phyloP scores from a whole-genome alignment of 2,113 vertebrate genomes.

The Spilogale gracilis region DNA sequence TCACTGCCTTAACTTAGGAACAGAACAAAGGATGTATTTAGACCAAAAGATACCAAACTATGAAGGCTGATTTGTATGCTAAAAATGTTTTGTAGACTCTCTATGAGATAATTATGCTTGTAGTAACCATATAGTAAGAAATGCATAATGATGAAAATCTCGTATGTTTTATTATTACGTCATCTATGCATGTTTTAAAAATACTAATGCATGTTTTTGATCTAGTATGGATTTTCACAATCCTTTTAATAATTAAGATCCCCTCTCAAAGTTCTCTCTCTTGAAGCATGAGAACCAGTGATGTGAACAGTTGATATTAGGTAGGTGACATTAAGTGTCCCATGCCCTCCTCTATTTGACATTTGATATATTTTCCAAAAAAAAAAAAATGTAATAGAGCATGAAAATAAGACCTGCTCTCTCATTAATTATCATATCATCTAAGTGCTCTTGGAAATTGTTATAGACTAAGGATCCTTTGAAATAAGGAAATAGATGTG shows the following conservation, averaged over 20 bases:
- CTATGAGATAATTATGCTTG: neutral
- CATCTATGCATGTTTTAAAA: neutral
- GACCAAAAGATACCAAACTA: neutral
- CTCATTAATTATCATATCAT: neutral
- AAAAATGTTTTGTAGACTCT: constrained; percentile 10
- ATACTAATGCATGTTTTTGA: neutral
- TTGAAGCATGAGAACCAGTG: neutral
- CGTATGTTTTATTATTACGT: neutral
- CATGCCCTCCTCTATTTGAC: neutral
- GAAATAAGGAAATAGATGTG: neutral
- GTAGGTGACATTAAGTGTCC: neutral
- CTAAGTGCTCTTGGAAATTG: neutral
- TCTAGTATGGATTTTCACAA: neutral
- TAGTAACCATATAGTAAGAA: neutral
- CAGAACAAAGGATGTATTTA: constrained; percentile 22
- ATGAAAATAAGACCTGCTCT: neutral
- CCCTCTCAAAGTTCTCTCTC: neutral
- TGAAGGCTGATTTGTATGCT: neutral
- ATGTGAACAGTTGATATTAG: neutral
- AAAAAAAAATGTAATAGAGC: neutral
- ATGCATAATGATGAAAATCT: neutral
- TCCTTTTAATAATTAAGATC: neutral
- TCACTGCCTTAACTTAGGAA: constrained; percentile 31
- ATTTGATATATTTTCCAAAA: constrained; percentile 11
- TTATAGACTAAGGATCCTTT: neutral